Evolutionary conservation across 2,113 vertebrate species (phyloP).

Genomic region (Galbula dea): DNA sequence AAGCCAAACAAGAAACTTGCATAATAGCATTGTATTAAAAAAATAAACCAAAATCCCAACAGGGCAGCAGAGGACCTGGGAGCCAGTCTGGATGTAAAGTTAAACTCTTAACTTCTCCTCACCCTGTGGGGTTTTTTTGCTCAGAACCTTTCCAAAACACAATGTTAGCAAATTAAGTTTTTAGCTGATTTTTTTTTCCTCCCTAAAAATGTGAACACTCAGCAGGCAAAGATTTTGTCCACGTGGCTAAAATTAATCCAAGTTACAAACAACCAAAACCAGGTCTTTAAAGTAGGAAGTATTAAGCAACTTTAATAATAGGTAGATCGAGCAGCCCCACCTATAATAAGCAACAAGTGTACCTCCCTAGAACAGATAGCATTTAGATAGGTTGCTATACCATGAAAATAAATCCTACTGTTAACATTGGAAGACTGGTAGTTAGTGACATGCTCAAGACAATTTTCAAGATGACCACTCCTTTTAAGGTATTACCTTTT

Average conservation of each 20-base stretch:
- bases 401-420: background rate
- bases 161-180: background rate
- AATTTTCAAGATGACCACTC: background rate
- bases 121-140: background rate
- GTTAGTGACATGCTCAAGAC: background rate
- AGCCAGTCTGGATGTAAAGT: background rate
- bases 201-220: background rate
- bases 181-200: background rate
- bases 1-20: slow-evolving; percentile 26
- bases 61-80: background rate
- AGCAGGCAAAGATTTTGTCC: background rate
- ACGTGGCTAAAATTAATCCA: background rate
- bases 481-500: background rate
- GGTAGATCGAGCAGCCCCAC: slow-evolving; percentile 29
- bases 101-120: slow-evolving; percentile 3
- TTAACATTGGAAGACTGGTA: background rate
- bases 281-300: slow-evolving; percentile 28
- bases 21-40: background rate
- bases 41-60: background rate
- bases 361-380: slow-evolving; percentile 42
- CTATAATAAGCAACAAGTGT: slow-evolving; percentile 34
- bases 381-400: background rate
- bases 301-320: slow-evolving; percentile 57
- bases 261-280: slow-evolving; percentile 17
- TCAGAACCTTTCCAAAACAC: background rate